Evolutionary conservation across 2,888 invertebrate genomes (phyloP), one percentile per base, ranked within the genome.

Genomic region (Netelia inedita): DNA sequence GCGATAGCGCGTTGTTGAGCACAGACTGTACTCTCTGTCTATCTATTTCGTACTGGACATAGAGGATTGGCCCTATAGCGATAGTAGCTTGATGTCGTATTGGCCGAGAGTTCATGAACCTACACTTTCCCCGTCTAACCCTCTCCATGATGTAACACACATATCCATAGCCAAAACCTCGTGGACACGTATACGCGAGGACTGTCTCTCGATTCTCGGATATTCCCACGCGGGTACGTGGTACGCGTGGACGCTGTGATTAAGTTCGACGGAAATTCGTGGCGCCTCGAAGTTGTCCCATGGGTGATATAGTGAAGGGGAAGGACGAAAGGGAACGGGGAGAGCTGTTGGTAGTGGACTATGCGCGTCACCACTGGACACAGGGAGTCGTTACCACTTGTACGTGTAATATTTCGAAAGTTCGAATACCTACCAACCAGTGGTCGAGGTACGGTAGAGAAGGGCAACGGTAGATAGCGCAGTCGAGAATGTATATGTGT

Each of bases 251-350:
- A 79, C 53, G 81, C 74, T 57, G 80, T 86, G 88, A 88, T 88
- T 85, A 86, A 87, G 82, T 86, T 86, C 85, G 79, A 86, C 80
- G 87, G 86, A 86, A 86, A 87, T 88, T 88, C 81, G 79, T 66
- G 46, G 75, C 80, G 55, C 82, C 74, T 82, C 78, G 66, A 65
- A 80, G 79, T 82, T 75, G 69, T 72, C 85, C 79, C 71, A 71
- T 57, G 81, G 81, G 85, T 84, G 68, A 74, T 81, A 65, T 75
- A 79, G 61, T 79, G 81, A 65, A 79, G 61, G 72, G 75, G 72
- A 65, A 55, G 63, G 63, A 71, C 65, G 72, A 35, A 9, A 16
- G 41, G 53, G 66, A 21, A 3, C 35, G 43, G 19, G 65, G 43
- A 50, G 69, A 79, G 73, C 66, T 72, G 65, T 66, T 63, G 41